A percentile compares a stretch with the other conserved stretches of the same genome.
Evolutionary conservation across 2,113 vertebrate genomes (phyloP).

Genomic region (Apodemus speciosus): DNA sequence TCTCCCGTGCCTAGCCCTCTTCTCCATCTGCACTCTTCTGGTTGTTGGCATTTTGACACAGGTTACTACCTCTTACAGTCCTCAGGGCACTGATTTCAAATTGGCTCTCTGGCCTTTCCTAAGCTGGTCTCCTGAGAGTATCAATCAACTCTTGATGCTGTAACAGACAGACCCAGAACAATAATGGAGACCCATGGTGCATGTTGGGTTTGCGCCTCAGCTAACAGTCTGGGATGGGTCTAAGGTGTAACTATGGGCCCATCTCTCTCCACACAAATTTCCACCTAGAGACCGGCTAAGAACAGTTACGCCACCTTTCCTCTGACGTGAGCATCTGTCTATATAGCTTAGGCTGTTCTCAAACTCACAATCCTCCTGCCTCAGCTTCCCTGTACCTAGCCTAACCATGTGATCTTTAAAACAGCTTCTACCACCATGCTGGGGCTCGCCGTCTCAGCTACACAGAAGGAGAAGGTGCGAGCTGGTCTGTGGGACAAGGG

Average conservation of each 20-base stretch:
- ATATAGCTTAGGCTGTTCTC: background rate
- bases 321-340: background rate
- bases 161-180: background rate
- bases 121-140: background rate
- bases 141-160: background rate
- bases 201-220: background rate
- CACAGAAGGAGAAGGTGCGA: background rate
- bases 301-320: background rate
- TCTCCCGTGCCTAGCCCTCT: background rate
- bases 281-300: background rate
- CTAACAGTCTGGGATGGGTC: background rate
- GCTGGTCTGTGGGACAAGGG: background rate
- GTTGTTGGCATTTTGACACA: background rate
- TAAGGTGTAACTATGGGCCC: background rate
- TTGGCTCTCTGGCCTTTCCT: background rate
- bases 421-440: background rate
- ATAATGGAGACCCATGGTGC: background rate
- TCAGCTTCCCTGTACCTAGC: background rate
- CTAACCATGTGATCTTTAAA: background rate
- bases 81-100: background rate
- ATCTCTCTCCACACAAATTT: background rate
- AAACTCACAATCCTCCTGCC: background rate
- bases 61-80: background rate
- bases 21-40: background rate
- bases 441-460: background rate